Base-by-base conservation (phyloP, 2,113 vertebrate species). In the Scophthalmus maximus region DNA sequence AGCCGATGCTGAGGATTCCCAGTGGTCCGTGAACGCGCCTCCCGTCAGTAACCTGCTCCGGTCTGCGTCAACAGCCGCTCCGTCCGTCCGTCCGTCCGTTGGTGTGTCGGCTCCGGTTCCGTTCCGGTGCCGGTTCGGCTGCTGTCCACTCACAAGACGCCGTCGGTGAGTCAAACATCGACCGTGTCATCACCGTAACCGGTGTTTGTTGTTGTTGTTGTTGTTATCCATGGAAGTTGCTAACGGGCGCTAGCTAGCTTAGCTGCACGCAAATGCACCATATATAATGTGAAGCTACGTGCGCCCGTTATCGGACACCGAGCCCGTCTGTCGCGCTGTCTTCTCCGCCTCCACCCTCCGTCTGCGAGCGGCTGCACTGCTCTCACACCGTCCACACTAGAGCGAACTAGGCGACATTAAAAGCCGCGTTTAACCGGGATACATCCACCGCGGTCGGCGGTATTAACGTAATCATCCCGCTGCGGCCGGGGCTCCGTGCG, bases 121-220 rank as follows among this genome's bases (percentile, higher is more conserved):
- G 25, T 20, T 40, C 23, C 42, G 42, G 42, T 18, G 5, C 20
- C 11, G 62, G n/a, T 32, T 14, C 60, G 23, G 40, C 42, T n/a
- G 27, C 40, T 53, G 42, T 72, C 22, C 52, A 9, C 71, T 8
- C 44, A 11, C 34, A 49, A 12, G 2, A 18, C 56, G n/a, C n/a
- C n/a, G n/a, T n/a, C 26, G 82, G 87, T 87, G 64, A 91, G 90
- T 88, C 6, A 18, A n/a, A 3, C 58, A 6, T 2, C 5, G 8
- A 17, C 8, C 8, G 27, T 2, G 7, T 44, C 8, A 7, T 42
- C 18, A 18, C 6, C 11, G 5, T n/a, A n/a, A n/a, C n/a, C n/a
- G n/a, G n/a, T 10, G 7, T 10, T 8, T 5, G 14, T 3, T 10
- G 1, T 40, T 42, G 15, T 38, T 44, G 0, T 51, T 20, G 10